A percentile compares a stretch with the other conserved stretches of the same genome.
These are phyloP conservation scores for Carettochelys insculpta DNA, from an alignment of 2,113 vertebrate species.

Conservation along the genomic window DNA sequence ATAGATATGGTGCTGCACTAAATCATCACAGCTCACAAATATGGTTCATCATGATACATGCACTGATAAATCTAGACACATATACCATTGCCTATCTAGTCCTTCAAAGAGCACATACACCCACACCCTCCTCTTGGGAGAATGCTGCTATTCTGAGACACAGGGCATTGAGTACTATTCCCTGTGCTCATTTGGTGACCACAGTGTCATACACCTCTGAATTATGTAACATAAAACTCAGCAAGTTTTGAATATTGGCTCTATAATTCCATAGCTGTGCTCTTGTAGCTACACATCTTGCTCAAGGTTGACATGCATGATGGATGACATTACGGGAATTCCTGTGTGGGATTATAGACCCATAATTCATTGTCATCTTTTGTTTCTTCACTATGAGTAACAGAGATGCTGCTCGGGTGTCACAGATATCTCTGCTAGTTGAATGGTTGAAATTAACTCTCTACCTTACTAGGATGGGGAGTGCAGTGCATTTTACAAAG, in stretches of 20 bases:
- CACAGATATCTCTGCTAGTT: background rate
- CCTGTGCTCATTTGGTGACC: background rate
- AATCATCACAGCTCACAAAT: background rate
- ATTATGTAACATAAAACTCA: background rate
- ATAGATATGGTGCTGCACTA: background rate
- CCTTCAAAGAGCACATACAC: background rate
- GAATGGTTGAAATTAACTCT: background rate
- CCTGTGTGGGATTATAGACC: background rate
- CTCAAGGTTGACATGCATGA: background rate
- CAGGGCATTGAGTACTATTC: background rate
- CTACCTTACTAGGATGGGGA: background rate
- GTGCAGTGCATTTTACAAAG: background rate
- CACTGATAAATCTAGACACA: background rate
- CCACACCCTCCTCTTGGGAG: background rate
- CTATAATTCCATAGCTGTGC: background rate
- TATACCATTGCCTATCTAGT: background rate
- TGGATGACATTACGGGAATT: slow-evolving; percentile 1
- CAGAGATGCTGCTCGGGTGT: background rate
- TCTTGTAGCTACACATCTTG: background rate
- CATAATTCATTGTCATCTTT: slow-evolving; percentile 5
- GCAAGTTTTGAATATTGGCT: background rate
- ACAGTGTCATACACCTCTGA: background rate
- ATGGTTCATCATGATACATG: background rate
- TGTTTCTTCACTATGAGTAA: background rate
- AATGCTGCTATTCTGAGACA: background rate